Evolutionary conservation across 2,113 vertebrate species (phyloP).

Genomic region (Gobiocypris rarus): DNA sequence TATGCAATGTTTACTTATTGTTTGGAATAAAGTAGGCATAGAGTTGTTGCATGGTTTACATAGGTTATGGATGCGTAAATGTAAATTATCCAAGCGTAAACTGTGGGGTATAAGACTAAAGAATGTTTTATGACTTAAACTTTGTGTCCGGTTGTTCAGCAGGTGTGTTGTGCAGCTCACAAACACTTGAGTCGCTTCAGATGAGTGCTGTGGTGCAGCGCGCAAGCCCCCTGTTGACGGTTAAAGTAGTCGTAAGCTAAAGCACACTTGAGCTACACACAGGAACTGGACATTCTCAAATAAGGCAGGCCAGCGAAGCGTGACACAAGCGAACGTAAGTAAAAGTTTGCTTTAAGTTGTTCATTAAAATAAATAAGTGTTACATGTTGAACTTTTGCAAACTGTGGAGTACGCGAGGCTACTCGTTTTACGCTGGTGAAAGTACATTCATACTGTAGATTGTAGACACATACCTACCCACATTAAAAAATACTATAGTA

Average conservation of each 20-base stretch:
- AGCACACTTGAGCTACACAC: background rate
- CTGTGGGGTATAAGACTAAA: background rate
- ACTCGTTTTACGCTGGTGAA: background rate
- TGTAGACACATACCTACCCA: too few species aligned
- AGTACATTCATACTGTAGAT: too few species aligned
- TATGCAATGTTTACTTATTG: background rate
- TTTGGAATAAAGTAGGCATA: too few species aligned
- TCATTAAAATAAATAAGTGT: background rate
- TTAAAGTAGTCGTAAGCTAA: background rate
- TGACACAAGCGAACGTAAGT: background rate
- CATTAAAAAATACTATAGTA: too few species aligned
- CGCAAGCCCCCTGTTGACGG: constrained; percentile 17
- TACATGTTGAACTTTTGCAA: background rate
- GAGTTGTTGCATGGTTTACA: background rate
- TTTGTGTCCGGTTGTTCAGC: background rate
- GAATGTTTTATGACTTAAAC: background rate
- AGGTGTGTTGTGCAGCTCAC: background rate
- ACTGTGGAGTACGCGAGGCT: background rate
- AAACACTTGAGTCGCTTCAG: background rate
- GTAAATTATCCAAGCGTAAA: background rate
- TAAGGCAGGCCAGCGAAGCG: background rate
- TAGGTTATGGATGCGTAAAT: background rate
- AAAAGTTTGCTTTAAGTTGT: background rate
- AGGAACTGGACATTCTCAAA: background rate
- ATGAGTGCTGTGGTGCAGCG: background rate